phyloP scores from a whole-genome alignment of 2,888 invertebrate genomes.

The Rhagonycha lutea region DNA sequence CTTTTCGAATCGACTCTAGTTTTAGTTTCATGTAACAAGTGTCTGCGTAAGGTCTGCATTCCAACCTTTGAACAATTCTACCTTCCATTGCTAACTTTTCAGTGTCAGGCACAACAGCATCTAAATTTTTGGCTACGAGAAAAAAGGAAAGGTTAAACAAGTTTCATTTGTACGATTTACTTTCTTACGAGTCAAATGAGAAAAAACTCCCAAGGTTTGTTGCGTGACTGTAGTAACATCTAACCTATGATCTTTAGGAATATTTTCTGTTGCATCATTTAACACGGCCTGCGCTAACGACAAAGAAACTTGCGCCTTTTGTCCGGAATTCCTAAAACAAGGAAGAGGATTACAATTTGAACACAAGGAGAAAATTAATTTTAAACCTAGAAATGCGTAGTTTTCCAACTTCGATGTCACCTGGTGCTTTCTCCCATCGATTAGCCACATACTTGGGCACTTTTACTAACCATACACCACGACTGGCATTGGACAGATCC shows the following conservation, averaged over 20 bases:
- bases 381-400: slow-evolving; percentile 78
- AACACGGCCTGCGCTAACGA: slow-evolving; percentile 81
- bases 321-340: slow-evolving; percentile 64
- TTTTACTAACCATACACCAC: slow-evolving; percentile 97
- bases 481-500: slow-evolving; percentile 84
- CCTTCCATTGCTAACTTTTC: slow-evolving; percentile 92
- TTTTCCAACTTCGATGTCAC: slow-evolving; percentile 91
- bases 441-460: slow-evolving; percentile 95
- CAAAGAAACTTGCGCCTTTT: slow-evolving; percentile 86
- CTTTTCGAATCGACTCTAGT: slow-evolving; percentile 82
- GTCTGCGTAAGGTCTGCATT: slow-evolving; percentile 89
- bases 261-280: slow-evolving; percentile 75
- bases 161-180: not conserved
- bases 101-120: slow-evolving; percentile 73
- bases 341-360: not conserved
- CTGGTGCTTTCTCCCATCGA: slow-evolving; percentile 92
- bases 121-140: slow-evolving; percentile 62
- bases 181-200: slow-evolving; percentile 75
- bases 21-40: slow-evolving; percentile 90
- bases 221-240: slow-evolving; percentile 89
- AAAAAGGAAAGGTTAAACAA: slow-evolving; percentile 33
- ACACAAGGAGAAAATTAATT: slow-evolving; percentile 26
- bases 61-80: slow-evolving; percentile 92
- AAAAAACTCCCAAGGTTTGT: slow-evolving; percentile 92
- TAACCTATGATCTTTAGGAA: slow-evolving; percentile 90